Evolutionary conservation across 2,797 vertebrate genomes (phyloP).

Genomic region (Characodon lateralis): DNA sequence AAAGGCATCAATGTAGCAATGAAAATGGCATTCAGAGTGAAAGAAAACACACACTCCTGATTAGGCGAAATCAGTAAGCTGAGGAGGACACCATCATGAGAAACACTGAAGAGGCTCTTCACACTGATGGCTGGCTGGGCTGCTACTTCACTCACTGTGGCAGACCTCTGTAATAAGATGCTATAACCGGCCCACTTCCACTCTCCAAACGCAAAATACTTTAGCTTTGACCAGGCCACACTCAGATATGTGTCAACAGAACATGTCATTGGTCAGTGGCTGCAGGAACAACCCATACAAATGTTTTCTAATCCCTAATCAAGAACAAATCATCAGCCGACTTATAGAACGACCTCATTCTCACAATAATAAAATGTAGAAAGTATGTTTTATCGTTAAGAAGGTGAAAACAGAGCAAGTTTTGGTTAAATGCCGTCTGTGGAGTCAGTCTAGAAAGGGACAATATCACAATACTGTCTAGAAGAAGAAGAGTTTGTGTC

Average conservation of each 20-base stretch:
- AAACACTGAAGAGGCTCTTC: constrained; percentile 65
- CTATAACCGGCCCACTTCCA: constrained; percentile 11
- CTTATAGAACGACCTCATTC: background rate
- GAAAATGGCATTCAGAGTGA: constrained; percentile 1
- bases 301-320: constrained; percentile 9
- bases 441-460: too few relatives aligned
- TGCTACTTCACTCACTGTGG: constrained; percentile 59
- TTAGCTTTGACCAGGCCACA: background rate
- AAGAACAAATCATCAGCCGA: background rate
- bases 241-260: constrained; percentile 2
- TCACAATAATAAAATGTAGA: too few relatives aligned
- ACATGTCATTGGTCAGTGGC: background rate
- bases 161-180: constrained; percentile 34
- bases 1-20: background rate
- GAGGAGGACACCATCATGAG: constrained; percentile 51
- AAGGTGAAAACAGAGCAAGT: too few relatives aligned
- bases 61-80: constrained; percentile 58
- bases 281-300: background rate
- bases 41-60: constrained; percentile 48
- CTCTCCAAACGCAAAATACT: background rate
- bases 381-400: too few relatives aligned
- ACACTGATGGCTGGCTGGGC: constrained; percentile 62
- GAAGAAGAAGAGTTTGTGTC: too few relatives aligned
- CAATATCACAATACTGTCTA: too few relatives aligned
- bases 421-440: too few relatives aligned